Evolutionary conservation across 53 echinoderm and acorn worm genomes (phyloP).

Genomic region (Temnopleurus reevesii): DNA sequence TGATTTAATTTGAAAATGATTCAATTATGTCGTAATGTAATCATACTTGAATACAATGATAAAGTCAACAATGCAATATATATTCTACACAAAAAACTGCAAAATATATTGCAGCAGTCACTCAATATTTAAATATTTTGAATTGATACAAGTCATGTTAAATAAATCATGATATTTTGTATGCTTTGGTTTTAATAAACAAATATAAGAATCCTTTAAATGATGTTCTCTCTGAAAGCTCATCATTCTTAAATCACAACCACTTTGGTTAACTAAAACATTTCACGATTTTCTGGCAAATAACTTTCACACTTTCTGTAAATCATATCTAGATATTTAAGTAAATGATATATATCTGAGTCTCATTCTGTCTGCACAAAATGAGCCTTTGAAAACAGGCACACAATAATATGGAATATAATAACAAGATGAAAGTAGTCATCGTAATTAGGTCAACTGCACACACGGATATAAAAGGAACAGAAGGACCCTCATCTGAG

Average conservation of each 20-base stretch:
- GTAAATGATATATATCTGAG: background rate
- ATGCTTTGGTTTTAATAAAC: background rate
- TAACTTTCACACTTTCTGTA: background rate
- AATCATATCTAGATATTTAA: background rate
- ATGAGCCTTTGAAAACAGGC: constrained; percentile 34
- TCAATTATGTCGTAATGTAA: too few relatives aligned
- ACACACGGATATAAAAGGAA: constrained; percentile 51
- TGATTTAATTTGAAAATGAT: background rate
- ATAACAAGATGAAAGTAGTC: background rate
- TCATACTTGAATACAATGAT: too few relatives aligned
- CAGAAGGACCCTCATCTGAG: background rate
- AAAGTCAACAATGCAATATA: background rate
- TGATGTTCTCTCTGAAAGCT: background rate
- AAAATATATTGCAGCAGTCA: constrained; percentile 7
- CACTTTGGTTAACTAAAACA: constrained; percentile 1
- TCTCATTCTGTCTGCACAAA: constrained; percentile 18
- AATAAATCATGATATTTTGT: background rate
- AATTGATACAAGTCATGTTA: background rate
- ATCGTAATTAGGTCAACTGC: constrained; percentile 38
- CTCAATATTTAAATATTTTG: background rate
- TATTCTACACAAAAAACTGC: background rate
- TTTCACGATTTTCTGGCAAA: background rate
- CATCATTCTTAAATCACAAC: constrained; percentile 5
- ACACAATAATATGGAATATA: constrained; percentile 37
- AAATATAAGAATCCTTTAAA: background rate